Evolutionary conservation across 2,797 vertebrate species (phyloP).

Genomic region (Danio choprae): DNA sequence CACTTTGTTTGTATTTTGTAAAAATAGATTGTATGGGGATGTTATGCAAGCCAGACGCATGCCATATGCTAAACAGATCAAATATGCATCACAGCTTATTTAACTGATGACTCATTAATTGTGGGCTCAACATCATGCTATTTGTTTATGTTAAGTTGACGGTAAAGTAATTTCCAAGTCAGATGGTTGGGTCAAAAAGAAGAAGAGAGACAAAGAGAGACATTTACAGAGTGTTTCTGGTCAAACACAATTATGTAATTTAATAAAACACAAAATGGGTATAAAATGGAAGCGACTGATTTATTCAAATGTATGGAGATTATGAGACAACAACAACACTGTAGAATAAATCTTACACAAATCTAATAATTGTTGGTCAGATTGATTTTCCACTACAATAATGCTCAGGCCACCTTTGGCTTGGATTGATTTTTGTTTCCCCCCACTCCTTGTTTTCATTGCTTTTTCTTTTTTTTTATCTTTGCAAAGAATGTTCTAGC

Average conservation of each 20-base stretch:
- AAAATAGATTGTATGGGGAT: conserved; percentile 25
- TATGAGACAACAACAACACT: neutral
- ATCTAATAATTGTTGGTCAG: neutral
- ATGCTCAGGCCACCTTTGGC: neutral
- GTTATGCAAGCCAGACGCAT: neutral
- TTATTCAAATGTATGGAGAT: neutral
- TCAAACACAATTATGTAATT: neutral
- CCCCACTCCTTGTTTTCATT: neutral
- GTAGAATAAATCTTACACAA: neutral
- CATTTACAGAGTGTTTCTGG: neutral
- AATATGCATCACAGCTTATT: neutral
- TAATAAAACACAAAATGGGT: neutral
- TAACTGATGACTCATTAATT: neutral
- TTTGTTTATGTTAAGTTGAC: neutral
- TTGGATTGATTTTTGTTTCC: neutral
- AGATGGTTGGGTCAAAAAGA: neutral
- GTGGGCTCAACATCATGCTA: neutral
- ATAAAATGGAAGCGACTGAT: neutral
- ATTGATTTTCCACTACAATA: neutral
- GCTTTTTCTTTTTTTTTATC: conserved; percentile 18
- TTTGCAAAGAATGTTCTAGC: conserved; percentile 40
- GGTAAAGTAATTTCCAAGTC: neutral
- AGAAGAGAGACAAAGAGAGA: neutral
- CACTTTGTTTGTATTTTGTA: conserved; percentile 36
- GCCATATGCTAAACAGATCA: neutral